phyloP scores from a whole-genome alignment of 2,888 invertebrate genomes.

The Geophilus truncorum region DNA sequence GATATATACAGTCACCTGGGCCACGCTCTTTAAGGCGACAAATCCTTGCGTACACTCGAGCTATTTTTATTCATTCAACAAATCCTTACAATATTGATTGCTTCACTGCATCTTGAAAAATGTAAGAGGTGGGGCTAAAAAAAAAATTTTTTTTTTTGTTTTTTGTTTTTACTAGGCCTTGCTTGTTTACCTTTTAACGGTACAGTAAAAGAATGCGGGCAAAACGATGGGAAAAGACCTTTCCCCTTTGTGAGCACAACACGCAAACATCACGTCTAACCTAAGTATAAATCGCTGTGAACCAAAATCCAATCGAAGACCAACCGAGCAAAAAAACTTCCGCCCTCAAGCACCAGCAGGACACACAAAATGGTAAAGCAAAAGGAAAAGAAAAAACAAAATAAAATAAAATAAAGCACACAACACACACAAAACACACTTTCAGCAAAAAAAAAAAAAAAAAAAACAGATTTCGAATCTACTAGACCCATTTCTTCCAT shows the following conservation, averaged over 20 bases:
- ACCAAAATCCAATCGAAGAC: constrained; percentile 15
- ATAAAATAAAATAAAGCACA: not conserved
- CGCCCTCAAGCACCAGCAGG: constrained; percentile 5
- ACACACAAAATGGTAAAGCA: not conserved
- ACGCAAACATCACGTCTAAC: not conserved
- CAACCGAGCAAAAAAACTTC: constrained; percentile 17
- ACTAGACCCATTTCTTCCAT: not conserved
- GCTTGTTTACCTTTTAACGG: not conserved
- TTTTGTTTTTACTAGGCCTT: not conserved
- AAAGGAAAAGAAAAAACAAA: not conserved
- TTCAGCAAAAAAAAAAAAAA: not conserved
- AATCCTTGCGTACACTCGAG: not conserved
- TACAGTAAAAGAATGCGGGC: constrained; percentile 4
- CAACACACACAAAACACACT: not conserved
- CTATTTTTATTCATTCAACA: not conserved
- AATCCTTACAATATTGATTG: not conserved
- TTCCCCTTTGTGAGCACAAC: constrained; percentile 2
- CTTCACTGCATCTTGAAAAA: not conserved
- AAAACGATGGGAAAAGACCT: constrained; percentile 14
- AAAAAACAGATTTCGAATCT: not conserved
- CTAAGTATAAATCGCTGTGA: constrained; percentile 12
- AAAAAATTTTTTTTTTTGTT: not conserved
- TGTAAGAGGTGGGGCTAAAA: too few relatives aligned
- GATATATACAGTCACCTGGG: not conserved
- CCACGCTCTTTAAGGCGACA: not conserved